Evolutionary conservation across 2,888 invertebrate genomes (phyloP).

Genomic region (Dione vanillae): DNA sequence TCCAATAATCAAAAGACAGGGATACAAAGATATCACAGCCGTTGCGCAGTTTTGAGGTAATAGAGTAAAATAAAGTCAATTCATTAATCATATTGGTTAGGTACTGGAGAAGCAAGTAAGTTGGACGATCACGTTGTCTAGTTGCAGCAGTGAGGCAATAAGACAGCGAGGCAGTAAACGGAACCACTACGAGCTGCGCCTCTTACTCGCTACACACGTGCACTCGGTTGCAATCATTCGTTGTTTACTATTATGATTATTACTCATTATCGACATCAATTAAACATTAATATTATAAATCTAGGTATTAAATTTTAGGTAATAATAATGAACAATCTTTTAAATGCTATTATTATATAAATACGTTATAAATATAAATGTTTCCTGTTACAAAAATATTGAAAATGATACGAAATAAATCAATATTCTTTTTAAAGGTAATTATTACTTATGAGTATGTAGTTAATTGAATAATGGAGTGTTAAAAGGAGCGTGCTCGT

Average conservation of each 20-base stretch:
- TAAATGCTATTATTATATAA: slow-evolving; percentile 85
- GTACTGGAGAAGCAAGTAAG: slow-evolving; percentile 66
- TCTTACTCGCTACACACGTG: slow-evolving; percentile 67
- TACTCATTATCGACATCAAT: slow-evolving; percentile 83
- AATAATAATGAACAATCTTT: slow-evolving; percentile 85
- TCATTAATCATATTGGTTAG: slow-evolving; percentile 83
- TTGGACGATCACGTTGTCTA: slow-evolving; percentile 74
- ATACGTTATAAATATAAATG: slow-evolving; percentile 85
- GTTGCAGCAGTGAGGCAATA: slow-evolving; percentile 61
- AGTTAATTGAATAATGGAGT: slow-evolving; percentile 83
- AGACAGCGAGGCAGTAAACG: slow-evolving; percentile 49
- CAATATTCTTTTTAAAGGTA: slow-evolving; percentile 84
- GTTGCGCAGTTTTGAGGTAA: slow-evolving; percentile 82
- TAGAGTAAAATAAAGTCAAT: slow-evolving; percentile 83
- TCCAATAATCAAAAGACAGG: slow-evolving; percentile 82
- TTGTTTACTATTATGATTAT: slow-evolving; percentile 78
- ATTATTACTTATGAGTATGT: slow-evolving; percentile 83
- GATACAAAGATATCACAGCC: slow-evolving; percentile 78
- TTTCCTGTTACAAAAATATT: slow-evolving; percentile 85
- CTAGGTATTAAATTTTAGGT: slow-evolving; percentile 85
- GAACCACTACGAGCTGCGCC: slow-evolving; percentile 41
- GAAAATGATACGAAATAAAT: slow-evolving; percentile 84
- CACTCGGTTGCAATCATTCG: slow-evolving; percentile 79
- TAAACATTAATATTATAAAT: slow-evolving; percentile 84
- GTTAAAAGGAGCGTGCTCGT: slow-evolving; percentile 76